These are phyloP conservation scores for Lucilia sericata DNA, from an alignment of 1,140 invertebrate genomes.

Conservation along the genomic window DNA sequence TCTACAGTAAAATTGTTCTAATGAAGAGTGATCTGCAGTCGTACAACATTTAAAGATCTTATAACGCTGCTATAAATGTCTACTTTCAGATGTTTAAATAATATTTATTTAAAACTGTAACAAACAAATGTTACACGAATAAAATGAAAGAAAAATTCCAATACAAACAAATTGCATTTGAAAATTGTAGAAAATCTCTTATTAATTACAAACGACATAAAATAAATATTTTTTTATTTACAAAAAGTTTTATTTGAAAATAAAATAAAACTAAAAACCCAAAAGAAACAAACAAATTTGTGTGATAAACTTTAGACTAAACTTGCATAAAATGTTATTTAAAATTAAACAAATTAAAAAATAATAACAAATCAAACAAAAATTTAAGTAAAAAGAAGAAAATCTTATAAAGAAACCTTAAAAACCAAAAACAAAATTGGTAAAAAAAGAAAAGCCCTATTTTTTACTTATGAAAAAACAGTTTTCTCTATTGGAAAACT, in stretches of 20 bases:
- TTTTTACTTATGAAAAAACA: neutral
- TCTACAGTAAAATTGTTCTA: no score
- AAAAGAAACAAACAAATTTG: constrained; percentile 11
- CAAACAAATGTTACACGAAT: neutral
- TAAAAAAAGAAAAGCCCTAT: neutral
- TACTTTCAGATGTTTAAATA: no score
- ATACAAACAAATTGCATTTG: neutral
- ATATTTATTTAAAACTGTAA: no score
- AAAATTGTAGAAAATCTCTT: neutral
- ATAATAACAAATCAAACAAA: constrained; percentile 15
- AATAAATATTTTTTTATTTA: neutral
- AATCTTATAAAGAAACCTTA: neutral
- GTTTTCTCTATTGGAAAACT: constrained; percentile 30
- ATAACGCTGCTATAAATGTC: no score
- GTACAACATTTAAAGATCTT: no score
- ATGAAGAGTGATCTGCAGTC: no score
- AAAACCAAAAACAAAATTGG: neutral
- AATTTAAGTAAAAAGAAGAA: neutral
- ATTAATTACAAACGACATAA: neutral
- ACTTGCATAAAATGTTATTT: constrained; percentile 24
- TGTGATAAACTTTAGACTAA: constrained; percentile 27
- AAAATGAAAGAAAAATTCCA: neutral
- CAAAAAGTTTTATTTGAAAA: neutral
- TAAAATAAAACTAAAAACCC: neutral
- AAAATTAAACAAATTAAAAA: neutral